Percentiles rank a stretch among this genome's conserved stretches.
These are phyloP conservation scores for Strigamia crassipes DNA, from an alignment of 2,888 invertebrate genomes.

Conservation along the genomic window DNA sequence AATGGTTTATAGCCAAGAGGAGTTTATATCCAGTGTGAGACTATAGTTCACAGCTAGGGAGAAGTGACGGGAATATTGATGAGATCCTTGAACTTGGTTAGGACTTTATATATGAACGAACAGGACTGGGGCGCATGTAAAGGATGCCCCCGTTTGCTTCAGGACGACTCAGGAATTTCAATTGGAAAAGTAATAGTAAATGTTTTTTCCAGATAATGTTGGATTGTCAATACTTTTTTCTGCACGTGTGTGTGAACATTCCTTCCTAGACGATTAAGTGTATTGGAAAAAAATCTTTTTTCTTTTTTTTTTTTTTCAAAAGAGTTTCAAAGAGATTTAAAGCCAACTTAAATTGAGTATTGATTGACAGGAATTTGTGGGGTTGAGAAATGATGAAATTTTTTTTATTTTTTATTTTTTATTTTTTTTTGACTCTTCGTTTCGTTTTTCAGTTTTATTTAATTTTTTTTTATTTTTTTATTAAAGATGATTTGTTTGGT, in stretches of 20 bases:
- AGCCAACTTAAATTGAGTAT: constrained; percentile 5
- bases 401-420: neutral
- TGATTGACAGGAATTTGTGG: neutral
- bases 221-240: neutral
- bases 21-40: constrained; percentile 33
- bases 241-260: neutral
- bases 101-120: neutral
- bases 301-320: neutral
- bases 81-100: constrained; percentile 37
- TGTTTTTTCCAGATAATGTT: constrained; percentile 14
- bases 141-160: neutral
- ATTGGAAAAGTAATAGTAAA: constrained; percentile 2
- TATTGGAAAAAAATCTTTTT: neutral
- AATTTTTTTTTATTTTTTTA: neutral
- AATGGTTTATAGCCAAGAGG: constrained; percentile 39
- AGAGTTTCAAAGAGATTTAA: neutral
- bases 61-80: constrained; percentile 32
- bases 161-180: neutral
- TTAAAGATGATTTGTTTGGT: neutral
- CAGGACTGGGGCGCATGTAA: neutral
- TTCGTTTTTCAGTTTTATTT: neutral
- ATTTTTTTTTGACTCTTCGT: neutral
- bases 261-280: neutral
- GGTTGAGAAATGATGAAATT: neutral
- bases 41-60: constrained; percentile 23